These are phyloP conservation scores for Psittacus erithacus DNA, from an alignment of 2,113 vertebrate genomes.

Conservation along the genomic window DNA sequence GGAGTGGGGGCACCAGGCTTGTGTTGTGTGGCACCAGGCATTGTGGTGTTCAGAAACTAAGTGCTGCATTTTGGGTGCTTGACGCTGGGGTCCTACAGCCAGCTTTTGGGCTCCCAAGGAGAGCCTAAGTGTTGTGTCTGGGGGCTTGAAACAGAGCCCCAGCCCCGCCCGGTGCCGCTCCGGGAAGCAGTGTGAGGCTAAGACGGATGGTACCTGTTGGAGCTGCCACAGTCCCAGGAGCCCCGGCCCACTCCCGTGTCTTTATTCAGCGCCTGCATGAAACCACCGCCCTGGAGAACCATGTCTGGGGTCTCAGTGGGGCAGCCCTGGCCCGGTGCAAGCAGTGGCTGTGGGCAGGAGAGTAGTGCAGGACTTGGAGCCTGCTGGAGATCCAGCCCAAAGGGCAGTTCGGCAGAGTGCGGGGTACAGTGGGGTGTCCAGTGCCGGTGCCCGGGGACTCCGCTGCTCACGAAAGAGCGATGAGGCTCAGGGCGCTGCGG, in stretches of 20 bases:
- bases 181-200: neutral
- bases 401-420: neutral
- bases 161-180: neutral
- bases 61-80: neutral
- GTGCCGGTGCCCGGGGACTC: neutral
- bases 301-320: neutral
- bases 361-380: neutral
- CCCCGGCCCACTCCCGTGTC: neutral
- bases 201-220: neutral
- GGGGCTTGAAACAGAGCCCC: neutral
- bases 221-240: neutral
- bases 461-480: neutral
- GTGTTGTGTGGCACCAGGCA: neutral
- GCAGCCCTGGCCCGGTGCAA: neutral
- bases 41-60: neutral
- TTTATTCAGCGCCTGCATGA: neutral
- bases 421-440: neutral
- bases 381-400: neutral
- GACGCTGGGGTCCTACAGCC: neutral
- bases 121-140: neutral
- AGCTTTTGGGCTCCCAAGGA: neutral
- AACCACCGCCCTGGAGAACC: neutral
- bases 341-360: neutral
- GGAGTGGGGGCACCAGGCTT: neutral
- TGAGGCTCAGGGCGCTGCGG: too few species aligned